Base-by-base conservation (phyloP, 2,888 invertebrate species). In the Drepanosiphum platanoidis region DNA sequence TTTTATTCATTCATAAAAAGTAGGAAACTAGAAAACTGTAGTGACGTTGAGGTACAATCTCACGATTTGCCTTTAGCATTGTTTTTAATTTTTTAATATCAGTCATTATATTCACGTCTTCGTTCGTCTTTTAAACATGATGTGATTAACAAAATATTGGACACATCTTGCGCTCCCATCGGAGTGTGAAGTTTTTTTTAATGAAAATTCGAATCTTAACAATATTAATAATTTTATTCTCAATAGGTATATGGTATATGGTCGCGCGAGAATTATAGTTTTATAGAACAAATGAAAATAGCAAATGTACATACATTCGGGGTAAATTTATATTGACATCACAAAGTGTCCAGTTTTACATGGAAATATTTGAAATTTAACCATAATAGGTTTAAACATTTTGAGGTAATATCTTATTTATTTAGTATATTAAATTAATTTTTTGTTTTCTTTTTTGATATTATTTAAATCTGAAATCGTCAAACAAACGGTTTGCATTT, bases 91-190 rank as follows among this genome's bases (percentile, higher is more conserved):
- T 42, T 42, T 42, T 42, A 1, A 42, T 42, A 42, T 42, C 11
- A 42, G 13, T 42, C 9, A 42, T 42, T 7, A 42, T 42, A 42
- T 8, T 13, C 4, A 42, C 42, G 4, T 42, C 4, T 61, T 15
- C 22, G 27, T 42, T n/a, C 13, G 42, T 66, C n/a, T 36, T 78
- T 46, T 15, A 68, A 68, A 68, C 79, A 46, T 68, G 79, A 79
- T 79, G 66, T 79, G 79, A 79, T 46, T 32, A 68, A 68, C n/a
- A 68, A n/a, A n/a, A 66, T 66, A 79, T 79, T 79, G 79, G 66
- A 34, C 79, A 79, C 79, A 79, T 79, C 66, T 66, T 79, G 79
- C 8, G 32, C 66, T 66, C 66, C 22, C 30, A 78, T 30, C n/a
- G 15, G 42, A 66, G 11, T 30, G 30, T 18, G 1, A 32, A 52